Conservation (phyloP, 1,140 invertebrate genomes). For the Psilanteris sp. region DNA sequence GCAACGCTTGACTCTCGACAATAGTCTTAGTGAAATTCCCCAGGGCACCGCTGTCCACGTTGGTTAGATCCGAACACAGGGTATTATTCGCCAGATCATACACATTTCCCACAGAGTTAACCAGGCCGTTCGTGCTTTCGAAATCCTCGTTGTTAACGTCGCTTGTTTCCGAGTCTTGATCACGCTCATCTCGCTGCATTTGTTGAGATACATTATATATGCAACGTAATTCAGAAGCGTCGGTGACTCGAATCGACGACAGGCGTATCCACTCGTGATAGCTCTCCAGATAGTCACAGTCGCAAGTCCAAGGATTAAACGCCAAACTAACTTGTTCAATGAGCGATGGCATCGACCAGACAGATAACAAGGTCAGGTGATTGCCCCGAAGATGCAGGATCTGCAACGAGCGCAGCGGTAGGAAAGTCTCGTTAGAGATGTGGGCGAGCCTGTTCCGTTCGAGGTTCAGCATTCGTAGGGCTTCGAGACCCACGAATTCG, state of each 20-base stretch:
- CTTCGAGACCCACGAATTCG: slow-evolving; percentile 87
- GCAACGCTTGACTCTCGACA: slow-evolving; percentile 85
- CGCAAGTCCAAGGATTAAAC: slow-evolving; percentile 94
- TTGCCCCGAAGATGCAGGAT: slow-evolving; percentile 90
- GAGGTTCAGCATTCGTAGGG: slow-evolving; percentile 89
- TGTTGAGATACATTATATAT: slow-evolving; percentile 88
- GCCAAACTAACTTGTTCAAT: slow-evolving; percentile 86
- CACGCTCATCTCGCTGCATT: slow-evolving; percentile 82
- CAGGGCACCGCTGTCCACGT: slow-evolving; percentile 83
- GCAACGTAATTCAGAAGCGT: slow-evolving; percentile 82
- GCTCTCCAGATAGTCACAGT: slow-evolving; percentile 90
- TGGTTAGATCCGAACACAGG: slow-evolving; percentile 82
- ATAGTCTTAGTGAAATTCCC: slow-evolving; percentile 87
- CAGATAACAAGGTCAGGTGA: slow-evolving; percentile 86
- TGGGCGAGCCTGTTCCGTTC: slow-evolving; percentile 90
- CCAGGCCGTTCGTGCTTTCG: slow-evolving; percentile 43
- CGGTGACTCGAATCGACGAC: slow-evolving; percentile 82
- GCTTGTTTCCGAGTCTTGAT: slow-evolving; percentile 80
- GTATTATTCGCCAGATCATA: slow-evolving; percentile 68
- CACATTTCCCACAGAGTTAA: slow-evolving; percentile 12
- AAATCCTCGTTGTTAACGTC: slow-evolving; percentile 65
- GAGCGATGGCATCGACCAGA: slow-evolving; percentile 89
- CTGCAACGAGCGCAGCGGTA: slow-evolving; percentile 86
- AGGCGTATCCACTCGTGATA: slow-evolving; percentile 89
- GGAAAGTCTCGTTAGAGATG: slow-evolving; percentile 89